A percentile compares a stretch with the other conserved stretches of the same genome.
phyloP scores from a whole-genome alignment of 1,140 invertebrate species.

The Arctopsyche grandis region DNA sequence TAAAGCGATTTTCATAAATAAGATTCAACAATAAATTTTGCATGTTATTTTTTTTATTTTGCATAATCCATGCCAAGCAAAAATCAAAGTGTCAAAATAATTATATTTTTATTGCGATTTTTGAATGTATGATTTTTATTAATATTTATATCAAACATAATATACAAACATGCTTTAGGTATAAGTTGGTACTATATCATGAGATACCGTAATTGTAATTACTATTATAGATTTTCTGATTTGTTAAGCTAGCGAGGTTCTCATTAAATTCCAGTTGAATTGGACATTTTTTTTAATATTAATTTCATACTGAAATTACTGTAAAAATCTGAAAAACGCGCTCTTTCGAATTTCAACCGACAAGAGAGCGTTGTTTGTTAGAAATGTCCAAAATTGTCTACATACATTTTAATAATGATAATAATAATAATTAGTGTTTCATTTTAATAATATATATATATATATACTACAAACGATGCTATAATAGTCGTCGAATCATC shows the following conservation, averaged over 20 bases:
- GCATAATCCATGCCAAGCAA: slow-evolving; percentile 26
- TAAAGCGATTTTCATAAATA: slow-evolving; percentile 58
- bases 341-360: not conserved
- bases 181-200: slow-evolving; percentile 49
- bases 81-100: slow-evolving; percentile 38
- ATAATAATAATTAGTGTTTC: not conserved
- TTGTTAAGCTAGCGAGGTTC: slow-evolving; percentile 30
- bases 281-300: not conserved
- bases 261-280: slow-evolving; percentile 14
- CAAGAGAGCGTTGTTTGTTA: too few species aligned
- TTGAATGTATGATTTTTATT: slow-evolving; percentile 33
- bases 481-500: slow-evolving; percentile 18
- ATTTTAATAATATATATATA: not conserved
- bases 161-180: slow-evolving; percentile 43
- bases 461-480: not conserved
- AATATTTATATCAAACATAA: slow-evolving; percentile 21
- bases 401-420: not conserved
- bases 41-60: slow-evolving; percentile 38
- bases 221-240: slow-evolving; percentile 40
- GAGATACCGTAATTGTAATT: slow-evolving; percentile 49
- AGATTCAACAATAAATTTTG: not conserved
- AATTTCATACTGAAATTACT: not conserved
- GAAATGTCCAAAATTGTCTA: not conserved
- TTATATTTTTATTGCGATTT: slow-evolving; percentile 38
- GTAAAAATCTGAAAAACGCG: not conserved